Evolutionary conservation across 1,140 invertebrate genomes (phyloP), one percentile per base, ranked within the genome.

Genomic region (Cyclargus thomasi): DNA sequence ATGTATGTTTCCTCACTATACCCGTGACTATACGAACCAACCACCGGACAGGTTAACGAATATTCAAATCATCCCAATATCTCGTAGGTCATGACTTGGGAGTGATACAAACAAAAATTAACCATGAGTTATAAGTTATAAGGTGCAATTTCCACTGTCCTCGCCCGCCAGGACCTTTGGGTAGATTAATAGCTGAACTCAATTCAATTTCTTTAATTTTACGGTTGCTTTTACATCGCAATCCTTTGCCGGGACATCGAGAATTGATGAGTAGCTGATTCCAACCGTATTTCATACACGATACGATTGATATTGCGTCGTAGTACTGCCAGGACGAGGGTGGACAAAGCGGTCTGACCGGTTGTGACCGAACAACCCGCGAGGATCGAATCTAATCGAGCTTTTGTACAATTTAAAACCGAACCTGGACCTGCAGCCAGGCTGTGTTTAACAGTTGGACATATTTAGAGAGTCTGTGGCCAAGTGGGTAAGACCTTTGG

Each of bases 291-390:
- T n/a, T 18, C 16, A 21, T 22, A 63, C 62, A 75, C 81, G 75
- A 76, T 82, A 82, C 84, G 77, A 75, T 80, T 83, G 83, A 82
- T 79, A 81, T 87, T 81, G 75, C 75, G 71, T 65, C 68, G 76
- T 79, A 78, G 81, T 86, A 82, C 82, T 85, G 83, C 64, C 65
- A 65, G 74, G 74, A 73, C 78, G 79, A 84, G 82, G 83, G 83
- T 85, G 78, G 80, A 86, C 85, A 86, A 86, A 86, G 81, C 67
- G 6, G 82, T 78, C 74, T 29, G 71, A 87, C 85, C 83, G 83
- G 83, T 85, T 76, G 64, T 11, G 11, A 47, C 39, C 39, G 14
- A 47, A 47, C 11, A 47, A 47, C 11, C 39, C 39, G 39, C 39
- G 39, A 47, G 39, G 39, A 47, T 47, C 39, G 39, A 47, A 47